Evolutionary conservation across 2,888 invertebrate species (phyloP).

Genomic region (Hyppa rectilinea): DNA sequence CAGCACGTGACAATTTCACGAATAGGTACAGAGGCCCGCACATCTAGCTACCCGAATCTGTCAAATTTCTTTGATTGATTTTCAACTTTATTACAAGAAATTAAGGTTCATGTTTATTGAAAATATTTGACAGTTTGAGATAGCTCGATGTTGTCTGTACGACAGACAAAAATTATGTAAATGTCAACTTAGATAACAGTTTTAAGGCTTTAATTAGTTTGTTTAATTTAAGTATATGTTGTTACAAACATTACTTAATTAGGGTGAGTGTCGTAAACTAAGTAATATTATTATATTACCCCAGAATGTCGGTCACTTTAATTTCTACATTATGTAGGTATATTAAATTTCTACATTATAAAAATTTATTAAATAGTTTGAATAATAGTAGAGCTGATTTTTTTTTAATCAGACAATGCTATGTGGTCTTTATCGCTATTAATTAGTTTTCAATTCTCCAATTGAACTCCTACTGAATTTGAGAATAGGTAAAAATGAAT

Average conservation of each 20-base stretch:
- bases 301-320: not conserved
- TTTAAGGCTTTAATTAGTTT: slow-evolving; percentile 11
- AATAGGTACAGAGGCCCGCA: too few relatives aligned
- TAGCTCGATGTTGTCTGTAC: too few relatives aligned
- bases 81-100: too few relatives aligned
- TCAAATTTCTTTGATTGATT: too few relatives aligned
- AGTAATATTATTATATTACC: not conserved
- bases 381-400: not conserved
- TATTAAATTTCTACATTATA: not conserved
- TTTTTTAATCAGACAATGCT: not conserved
- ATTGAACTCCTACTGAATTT: too few relatives aligned
- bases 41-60: too few relatives aligned
- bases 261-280: not conserved
- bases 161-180: not conserved
- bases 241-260: slow-evolving; percentile 22
- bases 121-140: too few relatives aligned
- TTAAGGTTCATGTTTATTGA: too few relatives aligned
- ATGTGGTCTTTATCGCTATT: not conserved
- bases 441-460: not conserved
- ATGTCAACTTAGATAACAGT: not conserved
- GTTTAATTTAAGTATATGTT: slow-evolving; percentile 5
- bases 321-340: slow-evolving; percentile 14
- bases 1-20: too few relatives aligned
- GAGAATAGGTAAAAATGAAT: not conserved
- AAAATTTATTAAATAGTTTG: not conserved